These are phyloP conservation scores for Epirrita christyi DNA, from an alignment of 2,888 invertebrate genomes.

Conservation along the genomic window DNA sequence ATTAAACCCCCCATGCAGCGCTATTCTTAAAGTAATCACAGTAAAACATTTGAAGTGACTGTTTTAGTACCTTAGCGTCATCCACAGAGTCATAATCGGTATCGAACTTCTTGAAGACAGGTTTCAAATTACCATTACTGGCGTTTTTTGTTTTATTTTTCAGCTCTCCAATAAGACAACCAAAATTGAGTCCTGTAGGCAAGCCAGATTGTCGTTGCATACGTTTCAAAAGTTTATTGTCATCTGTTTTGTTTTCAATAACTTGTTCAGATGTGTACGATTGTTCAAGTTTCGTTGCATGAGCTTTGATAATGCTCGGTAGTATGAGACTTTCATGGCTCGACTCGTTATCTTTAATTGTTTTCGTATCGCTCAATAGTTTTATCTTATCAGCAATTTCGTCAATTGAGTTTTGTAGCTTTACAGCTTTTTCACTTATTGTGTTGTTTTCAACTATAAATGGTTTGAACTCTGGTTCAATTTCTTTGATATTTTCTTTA, in stretches of 20 bases:
- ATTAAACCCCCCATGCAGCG: too few species aligned
- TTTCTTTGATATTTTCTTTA: conserved; percentile 36
- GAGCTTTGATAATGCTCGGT: conserved; percentile 30
- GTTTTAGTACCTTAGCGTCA: conserved; percentile 56
- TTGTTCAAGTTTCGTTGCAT: conserved; percentile 17
- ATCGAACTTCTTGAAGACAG: conserved; percentile 78
- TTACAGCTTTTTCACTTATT: conserved; percentile 54
- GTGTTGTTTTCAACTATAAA: conserved; percentile 42
- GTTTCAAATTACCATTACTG: conserved; percentile 67
- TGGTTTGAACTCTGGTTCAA: conserved; percentile 43
- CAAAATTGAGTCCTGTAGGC: conserved; percentile 70
- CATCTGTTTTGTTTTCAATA: conserved; percentile 35
- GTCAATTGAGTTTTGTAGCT: conserved; percentile 58
- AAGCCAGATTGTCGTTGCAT: conserved; percentile 68
- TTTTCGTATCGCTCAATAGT: conserved; percentile 45
- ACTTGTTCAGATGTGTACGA: conserved; percentile 20
- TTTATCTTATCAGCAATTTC: conserved; percentile 59
- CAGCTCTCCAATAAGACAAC: conserved; percentile 77
- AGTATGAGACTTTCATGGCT: conserved; percentile 31
- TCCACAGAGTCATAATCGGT: conserved; percentile 60
- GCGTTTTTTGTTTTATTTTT: conserved; percentile 72
- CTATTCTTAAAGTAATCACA: too few species aligned
- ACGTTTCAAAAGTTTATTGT: conserved; percentile 61
- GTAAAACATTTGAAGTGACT: too few species aligned
- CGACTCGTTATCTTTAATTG: conserved; percentile 31